Evolutionary conservation across 1,140 invertebrate species (phyloP), one percentile per base, ranked within the genome.

Genomic region (Atta texana): DNA sequence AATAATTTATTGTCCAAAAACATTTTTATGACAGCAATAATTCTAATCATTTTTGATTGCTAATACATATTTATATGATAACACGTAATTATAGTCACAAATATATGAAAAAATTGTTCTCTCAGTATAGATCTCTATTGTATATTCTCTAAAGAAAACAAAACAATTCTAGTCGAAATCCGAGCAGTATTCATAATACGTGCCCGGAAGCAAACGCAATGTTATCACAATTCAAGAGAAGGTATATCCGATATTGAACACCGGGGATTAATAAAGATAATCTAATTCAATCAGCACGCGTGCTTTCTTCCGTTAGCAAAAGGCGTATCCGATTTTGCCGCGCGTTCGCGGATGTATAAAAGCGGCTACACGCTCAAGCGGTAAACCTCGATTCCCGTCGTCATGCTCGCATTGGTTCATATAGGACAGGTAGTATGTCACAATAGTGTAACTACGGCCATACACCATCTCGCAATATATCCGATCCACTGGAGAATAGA

Each of bases 401-500:
- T n/a, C 66, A 21, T 44, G 66, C n/a, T 68, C 66, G 34, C 51
- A 12, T 34, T 44, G 55, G 39, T 61, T 75, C 57, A 14, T 75
- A 18, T 14, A 69, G 66, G 14, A 68, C 24, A 14, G 55, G 2
- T 61, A 14, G 6, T 24, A 21, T 21, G 21, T 74, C 34, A 49
- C 18, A 53, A 80, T 80, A 12, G 34, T 59, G 53, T n/a, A 59
- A 49, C 49, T 74, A 74, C 6, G 39, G 39, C 5, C 7, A 12
- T 84, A 84, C 28, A 75, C 14, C 69, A 39, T 24, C 55, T 49
- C 53, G 53, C 16, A 18, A 34, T 31, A 49, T 69, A 69, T 44
- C 55, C 80, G 55, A 84, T 84, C 69, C 66, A 53, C 51, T 44
- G 66, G 55, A 61, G 69, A 84, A 75, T 61, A 31, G 53, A 12